Percentiles rank a stretch among this genome's conserved stretches.
Evolutionary conservation across 2,888 invertebrate genomes (phyloP).

Genomic region (Cloeon dipterum): DNA sequence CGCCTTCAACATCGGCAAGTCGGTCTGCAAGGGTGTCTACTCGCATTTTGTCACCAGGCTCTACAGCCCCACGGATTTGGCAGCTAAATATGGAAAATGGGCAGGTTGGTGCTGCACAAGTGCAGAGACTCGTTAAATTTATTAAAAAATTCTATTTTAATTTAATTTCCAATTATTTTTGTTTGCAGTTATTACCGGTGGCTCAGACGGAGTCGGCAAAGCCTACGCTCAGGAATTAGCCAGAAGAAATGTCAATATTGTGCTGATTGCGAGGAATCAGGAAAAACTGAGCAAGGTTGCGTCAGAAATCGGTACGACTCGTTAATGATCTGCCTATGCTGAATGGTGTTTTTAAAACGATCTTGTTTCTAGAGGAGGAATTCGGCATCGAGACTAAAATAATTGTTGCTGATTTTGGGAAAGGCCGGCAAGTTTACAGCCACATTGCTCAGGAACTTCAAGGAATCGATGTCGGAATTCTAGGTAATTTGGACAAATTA

Average conservation of each 20-base stretch:
- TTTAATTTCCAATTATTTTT: not conserved
- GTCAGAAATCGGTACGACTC: constrained; percentile 44
- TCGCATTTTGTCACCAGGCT: constrained; percentile 40
- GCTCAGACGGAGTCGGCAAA: constrained; percentile 78
- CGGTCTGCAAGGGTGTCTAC: constrained; percentile 27
- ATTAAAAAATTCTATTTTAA: too few species aligned
- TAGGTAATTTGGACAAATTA: constrained; percentile 10
- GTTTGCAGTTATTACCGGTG: constrained; percentile 57
- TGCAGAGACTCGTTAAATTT: not conserved
- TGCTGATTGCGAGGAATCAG: constrained; percentile 54
- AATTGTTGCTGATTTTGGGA: constrained; percentile 14
- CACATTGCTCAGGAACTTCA: constrained; percentile 15
- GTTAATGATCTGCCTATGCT: too few species aligned
- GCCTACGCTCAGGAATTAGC: constrained; percentile 67
- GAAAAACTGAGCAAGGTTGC: constrained; percentile 48
- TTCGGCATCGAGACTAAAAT: constrained; percentile 12
- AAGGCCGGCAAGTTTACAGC: constrained; percentile 16
- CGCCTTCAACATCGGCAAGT: not conserved
- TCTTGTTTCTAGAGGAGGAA: constrained; percentile 1
- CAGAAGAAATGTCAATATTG: constrained; percentile 46
- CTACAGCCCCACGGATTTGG: constrained; percentile 14
- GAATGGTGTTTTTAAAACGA: too few species aligned
- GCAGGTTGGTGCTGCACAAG: constrained; percentile 42
- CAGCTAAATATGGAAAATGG: constrained; percentile 59
- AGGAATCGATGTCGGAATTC: constrained; percentile 20